Base-by-base conservation (phyloP, 2,113 vertebrate species). In the Castor canadensis region DNA sequence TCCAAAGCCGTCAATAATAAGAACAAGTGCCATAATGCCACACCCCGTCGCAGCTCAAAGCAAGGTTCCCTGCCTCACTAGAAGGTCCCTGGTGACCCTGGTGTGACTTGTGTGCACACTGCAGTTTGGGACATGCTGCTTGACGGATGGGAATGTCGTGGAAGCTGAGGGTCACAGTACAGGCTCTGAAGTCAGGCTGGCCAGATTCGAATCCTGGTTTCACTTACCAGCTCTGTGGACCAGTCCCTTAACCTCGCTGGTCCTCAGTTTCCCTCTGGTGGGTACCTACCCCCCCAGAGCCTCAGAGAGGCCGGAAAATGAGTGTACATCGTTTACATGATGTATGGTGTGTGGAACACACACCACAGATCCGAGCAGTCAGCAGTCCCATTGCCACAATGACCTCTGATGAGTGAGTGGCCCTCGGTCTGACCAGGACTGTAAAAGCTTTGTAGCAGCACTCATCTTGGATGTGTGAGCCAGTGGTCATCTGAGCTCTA, bases 321-420 rank as follows among this genome's bases (percentile, higher is more conserved):
- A n/a, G n/a, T n/a, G n/a, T n/a, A n/a, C n/a, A n/a, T n/a, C n/a
- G n/a, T n/a, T n/a, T n/a, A n/a, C n/a, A n/a, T n/a, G n/a, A n/a
- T n/a, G n/a, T n/a, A n/a, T n/a, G n/a, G n/a, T n/a, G n/a, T n/a
- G n/a, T n/a, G n/a, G n/a, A n/a, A n/a, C n/a, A 52, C 12, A 15
- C 54, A 26, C 38, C 28, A 4, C 52, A 40, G n/a, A 3, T 35
- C 16, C 28, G 30, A 40, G 75, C 28, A 43, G 30, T n/a, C 5
- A 3, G 45, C 9, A 1, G 0, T 0, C 13, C 9, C 38, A 32
- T 24, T 11, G 12, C 52, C 6, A 43, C 62, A 13, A 15, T 2
- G 9, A 9, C 1, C 28, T 43, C 43, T 24, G 56, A 9, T 20
- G 66, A 15, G 60, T 8, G 13, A n/a, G 32, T 4, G 1, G 58